Percentiles rank a stretch among this genome's conserved stretches.
These are phyloP conservation scores for Camponotus fellah DNA, from an alignment of 2,888 invertebrate genomes.

Conservation along the genomic window DNA sequence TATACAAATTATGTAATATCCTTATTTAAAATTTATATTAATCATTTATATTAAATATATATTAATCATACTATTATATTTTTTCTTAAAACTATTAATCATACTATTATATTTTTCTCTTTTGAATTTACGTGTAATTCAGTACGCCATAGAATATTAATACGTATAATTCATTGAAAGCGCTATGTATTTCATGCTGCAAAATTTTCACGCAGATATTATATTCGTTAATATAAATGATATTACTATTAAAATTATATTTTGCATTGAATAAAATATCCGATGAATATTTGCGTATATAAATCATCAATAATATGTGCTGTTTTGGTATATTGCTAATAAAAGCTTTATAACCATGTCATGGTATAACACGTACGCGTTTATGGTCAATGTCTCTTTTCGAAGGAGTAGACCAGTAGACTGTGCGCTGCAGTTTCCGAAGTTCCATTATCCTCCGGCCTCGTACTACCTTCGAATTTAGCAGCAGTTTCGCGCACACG, in stretches of 20 bases:
- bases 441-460: slow-evolving; percentile 43
- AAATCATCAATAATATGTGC: neutral
- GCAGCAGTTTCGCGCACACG: slow-evolving; percentile 22
- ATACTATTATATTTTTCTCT: neutral
- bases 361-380: neutral
- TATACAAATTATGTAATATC: too few relatives aligned
- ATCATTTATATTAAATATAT: neutral
- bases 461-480: slow-evolving; percentile 33
- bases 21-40: neutral
- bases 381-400: slow-evolving; percentile 45
- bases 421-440: slow-evolving; percentile 28
- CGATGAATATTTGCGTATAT: neutral
- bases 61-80: neutral
- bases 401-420: neutral
- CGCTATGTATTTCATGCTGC: neutral
- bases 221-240: slow-evolving; percentile 5
- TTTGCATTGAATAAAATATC: neutral
- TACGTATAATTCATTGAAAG: neutral
- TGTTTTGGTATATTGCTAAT: slow-evolving; percentile 31
- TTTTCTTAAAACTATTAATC: neutral
- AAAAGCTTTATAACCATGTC: slow-evolving; percentile 36
- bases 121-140: neutral
- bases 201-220: neutral
- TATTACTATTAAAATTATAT: slow-evolving; percentile 18
- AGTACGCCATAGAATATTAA: neutral